Conservation (phyloP, 2,888 invertebrate species). For the Rotaria magnacalcarata region DNA sequence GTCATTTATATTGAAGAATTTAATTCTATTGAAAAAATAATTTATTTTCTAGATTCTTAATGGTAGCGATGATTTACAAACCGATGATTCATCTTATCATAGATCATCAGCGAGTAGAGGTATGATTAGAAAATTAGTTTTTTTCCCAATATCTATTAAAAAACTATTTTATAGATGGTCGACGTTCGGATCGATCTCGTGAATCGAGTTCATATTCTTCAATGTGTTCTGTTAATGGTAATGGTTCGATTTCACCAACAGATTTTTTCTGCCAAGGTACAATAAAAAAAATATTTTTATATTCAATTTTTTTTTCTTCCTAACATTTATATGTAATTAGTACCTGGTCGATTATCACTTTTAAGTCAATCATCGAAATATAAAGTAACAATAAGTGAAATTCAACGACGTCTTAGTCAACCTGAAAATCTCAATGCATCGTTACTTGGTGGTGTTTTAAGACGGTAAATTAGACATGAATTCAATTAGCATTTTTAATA, state of each 20-base stretch:
- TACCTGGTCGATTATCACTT: conserved; percentile 43
- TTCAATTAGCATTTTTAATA: too few species aligned
- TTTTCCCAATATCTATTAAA: too few species aligned
- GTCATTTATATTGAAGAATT: too few species aligned
- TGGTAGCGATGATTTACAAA: neutral
- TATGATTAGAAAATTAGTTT: neutral
- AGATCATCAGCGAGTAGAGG: neutral
- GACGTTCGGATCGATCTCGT: neutral
- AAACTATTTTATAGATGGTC: neutral
- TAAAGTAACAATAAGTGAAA: conserved; percentile 43
- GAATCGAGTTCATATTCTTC: conserved; percentile 22
- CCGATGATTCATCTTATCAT: neutral
- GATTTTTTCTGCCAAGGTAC: conserved; percentile 21
- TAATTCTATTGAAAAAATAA: too few species aligned
- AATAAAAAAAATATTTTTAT: too few species aligned
- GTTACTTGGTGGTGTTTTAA: conserved; percentile 45
- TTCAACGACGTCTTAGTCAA: conserved; percentile 43
- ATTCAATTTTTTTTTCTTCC: neutral
- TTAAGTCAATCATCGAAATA: conserved; percentile 46
- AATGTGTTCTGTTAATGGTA: conserved; percentile 8
- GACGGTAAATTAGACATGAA: neutral
- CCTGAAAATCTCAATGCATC: conserved; percentile 46
- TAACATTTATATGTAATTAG: neutral
- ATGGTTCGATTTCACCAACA: neutral
- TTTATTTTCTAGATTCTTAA: neutral